Evolutionary conservation across 1,140 invertebrate species (phyloP), one percentile per base, ranked within the genome.

Genomic region (Drosophila saltans): DNA sequence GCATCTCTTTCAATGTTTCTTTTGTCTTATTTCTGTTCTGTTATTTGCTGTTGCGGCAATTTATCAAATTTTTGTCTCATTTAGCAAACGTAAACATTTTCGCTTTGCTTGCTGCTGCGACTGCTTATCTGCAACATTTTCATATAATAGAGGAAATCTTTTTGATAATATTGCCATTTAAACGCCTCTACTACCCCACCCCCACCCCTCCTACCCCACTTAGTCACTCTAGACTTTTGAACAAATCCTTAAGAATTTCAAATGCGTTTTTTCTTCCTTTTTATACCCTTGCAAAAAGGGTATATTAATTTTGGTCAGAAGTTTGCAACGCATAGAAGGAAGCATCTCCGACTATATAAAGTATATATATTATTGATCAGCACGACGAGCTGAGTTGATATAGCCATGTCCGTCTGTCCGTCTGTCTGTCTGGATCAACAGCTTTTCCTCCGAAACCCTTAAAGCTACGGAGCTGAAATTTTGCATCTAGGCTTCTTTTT

Each of bases 31-130:
- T 8, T 30, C 28, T 30, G 45, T 52, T 52, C 45, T 52, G 21
- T 52, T 16, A 10, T 9, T 64, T 55, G 56, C 21, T 36, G 33
- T 2, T 64, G 24, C 30, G 36, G 71, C 71, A 72, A 88, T 89
- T 83, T 88, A 88, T 88, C 83, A 88, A 80, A 83, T 88, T 83
- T 80, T 88, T 88, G 82, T 88, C 75, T 86, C 82, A 86, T 86
- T 86, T 88, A 77, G 83, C 82, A 83, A 76, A 79, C 78, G 76
- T 72, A 75, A 70, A 78, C 72, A 78, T 63, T 43, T 63, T 26
- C 26, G 45, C 61, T 36, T 2, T 4, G 2, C 2, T 4, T 30
- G 28, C 28, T 36, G 33, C 33, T 36, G 6, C 28, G 0, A 0
- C 28, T 58, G 7, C 62, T 36, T 28, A 36, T 28, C 36, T 39